Evolutionary conservation across 30 jellyfish, hydroid and myxozoan genomes (phyloP).

Genomic region (Pelagia noctiluca): DNA sequence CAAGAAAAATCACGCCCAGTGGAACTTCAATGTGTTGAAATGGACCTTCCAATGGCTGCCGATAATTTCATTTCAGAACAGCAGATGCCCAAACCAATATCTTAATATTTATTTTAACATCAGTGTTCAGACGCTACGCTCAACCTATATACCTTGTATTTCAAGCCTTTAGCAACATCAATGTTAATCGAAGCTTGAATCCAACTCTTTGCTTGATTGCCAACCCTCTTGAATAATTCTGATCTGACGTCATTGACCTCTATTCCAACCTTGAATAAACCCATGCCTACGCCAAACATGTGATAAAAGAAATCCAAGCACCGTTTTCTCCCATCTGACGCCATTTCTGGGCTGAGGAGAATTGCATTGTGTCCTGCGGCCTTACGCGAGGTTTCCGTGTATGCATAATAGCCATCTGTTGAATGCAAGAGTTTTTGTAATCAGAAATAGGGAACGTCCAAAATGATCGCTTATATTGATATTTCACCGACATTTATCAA

Average conservation of each 20-base stretch:
- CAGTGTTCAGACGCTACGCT: no score
- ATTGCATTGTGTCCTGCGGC: slow-evolving; percentile 44
- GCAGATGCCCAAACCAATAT: no score
- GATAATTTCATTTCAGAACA: no score
- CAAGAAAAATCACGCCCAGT: no score
- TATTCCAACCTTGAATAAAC: slow-evolving; percentile 19
- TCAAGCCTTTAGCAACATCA: slow-evolving; percentile 34
- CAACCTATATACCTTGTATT: slow-evolving; percentile 48
- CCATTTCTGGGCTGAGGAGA: slow-evolving; percentile 23
- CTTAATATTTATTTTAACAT: no score
- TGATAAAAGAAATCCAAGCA: slow-evolving; percentile 59
- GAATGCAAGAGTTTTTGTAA: no score
- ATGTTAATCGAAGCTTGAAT: slow-evolving; percentile 4
- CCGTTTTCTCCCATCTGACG: slow-evolving; percentile 42
- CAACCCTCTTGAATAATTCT: slow-evolving; percentile 8
- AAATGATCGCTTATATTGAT: no score
- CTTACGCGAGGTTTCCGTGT: slow-evolving; percentile 46
- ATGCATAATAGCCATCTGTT: slow-evolving; percentile 45
- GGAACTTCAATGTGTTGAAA: no score
- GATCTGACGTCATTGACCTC: slow-evolving; percentile 3
- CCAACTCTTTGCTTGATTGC: slow-evolving; percentile 46
- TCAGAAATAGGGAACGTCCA: no score
- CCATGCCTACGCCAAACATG: slow-evolving; percentile 61
- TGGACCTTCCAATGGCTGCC: no score
- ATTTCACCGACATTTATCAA: no score